These are phyloP conservation scores for Hipparchia sbordonii DNA, from an alignment of 2,888 invertebrate genomes.

Conservation along the genomic window DNA sequence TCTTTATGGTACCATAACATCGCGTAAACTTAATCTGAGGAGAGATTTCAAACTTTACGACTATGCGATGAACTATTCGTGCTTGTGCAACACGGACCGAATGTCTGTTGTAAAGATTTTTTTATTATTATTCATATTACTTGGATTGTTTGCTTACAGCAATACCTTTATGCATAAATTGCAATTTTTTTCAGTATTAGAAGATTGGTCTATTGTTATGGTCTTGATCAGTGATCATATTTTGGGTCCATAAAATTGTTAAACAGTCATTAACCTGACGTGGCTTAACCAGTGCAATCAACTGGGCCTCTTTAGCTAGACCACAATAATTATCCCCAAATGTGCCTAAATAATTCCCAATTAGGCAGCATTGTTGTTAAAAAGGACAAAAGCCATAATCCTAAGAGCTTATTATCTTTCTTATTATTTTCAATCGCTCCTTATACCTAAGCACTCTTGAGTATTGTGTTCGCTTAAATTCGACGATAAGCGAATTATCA, in stretches of 20 bases:
- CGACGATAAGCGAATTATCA: slow-evolving; percentile 51
- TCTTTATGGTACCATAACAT: slow-evolving; percentile 62
- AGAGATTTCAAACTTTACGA: slow-evolving; percentile 65
- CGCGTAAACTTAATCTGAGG: slow-evolving; percentile 64
- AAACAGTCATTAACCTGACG: too few relatives aligned
- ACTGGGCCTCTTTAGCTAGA: too few relatives aligned
- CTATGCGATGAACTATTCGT: slow-evolving; percentile 46
- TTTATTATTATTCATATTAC: slow-evolving; percentile 52
- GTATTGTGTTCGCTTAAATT: not conserved
- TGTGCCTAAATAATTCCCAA: too few relatives aligned
- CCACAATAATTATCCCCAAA: too few relatives aligned
- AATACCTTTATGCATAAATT: not conserved
- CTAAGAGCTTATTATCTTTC: not conserved
- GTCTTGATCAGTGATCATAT: too few relatives aligned
- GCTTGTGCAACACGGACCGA: slow-evolving; percentile 28
- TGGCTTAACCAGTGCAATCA: too few relatives aligned
- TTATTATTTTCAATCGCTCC: not conserved
- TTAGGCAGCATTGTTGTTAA: not conserved
- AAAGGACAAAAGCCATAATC: not conserved
- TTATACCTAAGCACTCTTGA: not conserved
- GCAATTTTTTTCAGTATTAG: too few relatives aligned
- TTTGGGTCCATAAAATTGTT: too few relatives aligned
- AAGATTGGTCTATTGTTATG: too few relatives aligned
- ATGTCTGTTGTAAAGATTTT: slow-evolving; percentile 42
- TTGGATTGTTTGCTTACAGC: slow-evolving; percentile 16